These are phyloP conservation scores for Gastrophryne carolinensis DNA, from an alignment of 2,797 vertebrate species.

Conservation along the genomic window DNA sequence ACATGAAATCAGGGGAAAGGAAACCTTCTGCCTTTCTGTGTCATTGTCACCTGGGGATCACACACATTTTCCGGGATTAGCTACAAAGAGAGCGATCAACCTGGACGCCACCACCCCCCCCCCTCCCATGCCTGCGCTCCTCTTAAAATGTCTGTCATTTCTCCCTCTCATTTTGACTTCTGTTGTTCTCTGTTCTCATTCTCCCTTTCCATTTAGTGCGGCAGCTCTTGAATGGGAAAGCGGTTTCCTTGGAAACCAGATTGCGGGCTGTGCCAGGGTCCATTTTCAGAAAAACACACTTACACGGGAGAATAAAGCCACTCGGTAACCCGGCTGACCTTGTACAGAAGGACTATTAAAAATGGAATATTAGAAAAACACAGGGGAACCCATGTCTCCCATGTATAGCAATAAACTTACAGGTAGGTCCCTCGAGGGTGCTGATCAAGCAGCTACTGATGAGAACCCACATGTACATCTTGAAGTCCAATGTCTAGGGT, in stretches of 20 bases:
- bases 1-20: too few relatives aligned
- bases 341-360: slow-evolving; percentile 17
- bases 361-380: slow-evolving; percentile 27
- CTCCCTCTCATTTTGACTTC: slow-evolving; percentile 25
- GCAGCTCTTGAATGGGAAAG: slow-evolving; percentile 24
- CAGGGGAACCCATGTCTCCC: slow-evolving; percentile 15
- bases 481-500: neutral
- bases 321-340: slow-evolving; percentile 31
- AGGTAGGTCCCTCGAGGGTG: neutral
- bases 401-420: slow-evolving; percentile 10
- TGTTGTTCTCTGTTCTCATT: slow-evolving; percentile 26
- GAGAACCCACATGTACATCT: neutral
- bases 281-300: slow-evolving; percentile 27
- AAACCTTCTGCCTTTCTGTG: too few relatives aligned
- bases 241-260: slow-evolving; percentile 42
- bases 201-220: slow-evolving; percentile 10
- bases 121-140: slow-evolving; percentile 5
- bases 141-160: slow-evolving; percentile 5
- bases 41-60: neutral
- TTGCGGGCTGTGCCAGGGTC: slow-evolving; percentile 23
- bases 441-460: neutral
- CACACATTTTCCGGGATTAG: neutral
- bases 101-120: neutral
- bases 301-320: slow-evolving; percentile 21
- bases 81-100: neutral